Conservation (phyloP, 2,888 invertebrate genomes). For the Lasioglossum vierecki region DNA sequence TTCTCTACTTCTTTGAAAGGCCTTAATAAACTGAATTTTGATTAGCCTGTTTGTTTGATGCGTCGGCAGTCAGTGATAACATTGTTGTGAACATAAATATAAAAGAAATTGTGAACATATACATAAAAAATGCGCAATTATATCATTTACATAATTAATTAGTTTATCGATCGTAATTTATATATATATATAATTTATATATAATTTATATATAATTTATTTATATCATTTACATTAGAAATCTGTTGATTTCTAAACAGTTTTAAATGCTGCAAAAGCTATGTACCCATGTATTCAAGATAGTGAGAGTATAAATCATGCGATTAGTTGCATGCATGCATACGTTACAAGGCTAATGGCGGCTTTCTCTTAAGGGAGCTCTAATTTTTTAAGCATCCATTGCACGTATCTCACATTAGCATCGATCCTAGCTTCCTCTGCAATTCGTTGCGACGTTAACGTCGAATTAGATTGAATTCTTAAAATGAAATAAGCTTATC, state of each 20-base stretch:
- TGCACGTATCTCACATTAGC: neutral
- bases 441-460: neutral
- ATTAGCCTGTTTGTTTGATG: neutral
- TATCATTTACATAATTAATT: too few relatives aligned
- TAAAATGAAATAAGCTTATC: too few relatives aligned
- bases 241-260: neutral
- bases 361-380: neutral
- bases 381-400: neutral
- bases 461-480: neutral
- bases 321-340: neutral
- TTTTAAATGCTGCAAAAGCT: neutral
- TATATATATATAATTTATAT: too few relatives aligned
- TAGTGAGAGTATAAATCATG: neutral
- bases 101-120: too few relatives aligned
- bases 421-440: neutral
- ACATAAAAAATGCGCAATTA: too few relatives aligned
- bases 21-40: neutral
- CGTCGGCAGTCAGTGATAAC: neutral
- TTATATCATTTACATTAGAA: too few relatives aligned
- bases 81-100: neutral
- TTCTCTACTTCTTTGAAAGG: neutral
- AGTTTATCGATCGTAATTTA: too few relatives aligned
- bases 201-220: too few relatives aligned
- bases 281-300: neutral
- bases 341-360: neutral